A percentile compares a stretch with the other conserved stretches of the same genome.
These are phyloP conservation scores for Drosophila virilis DNA, from an alignment of 1,140 invertebrate genomes.

Conservation along the genomic window DNA sequence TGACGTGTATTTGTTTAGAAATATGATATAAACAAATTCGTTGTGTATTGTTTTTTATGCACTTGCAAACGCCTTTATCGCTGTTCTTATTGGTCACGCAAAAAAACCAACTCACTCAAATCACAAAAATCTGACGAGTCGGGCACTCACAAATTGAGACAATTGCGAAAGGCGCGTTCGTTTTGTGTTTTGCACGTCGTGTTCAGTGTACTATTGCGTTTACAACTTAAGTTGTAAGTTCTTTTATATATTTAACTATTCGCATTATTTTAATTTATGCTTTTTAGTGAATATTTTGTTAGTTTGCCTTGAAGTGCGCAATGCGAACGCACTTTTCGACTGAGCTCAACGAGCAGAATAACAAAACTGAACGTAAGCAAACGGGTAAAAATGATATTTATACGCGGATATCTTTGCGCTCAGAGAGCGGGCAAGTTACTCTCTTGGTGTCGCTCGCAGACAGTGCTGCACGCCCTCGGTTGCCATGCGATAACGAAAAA, in stretches of 20 bases:
- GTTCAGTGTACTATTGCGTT: not conserved
- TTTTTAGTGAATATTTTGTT: slow-evolving; percentile 17
- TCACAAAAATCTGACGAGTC: slow-evolving; percentile 42
- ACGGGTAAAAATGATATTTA: slow-evolving; percentile 49
- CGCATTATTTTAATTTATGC: slow-evolving; percentile 8
- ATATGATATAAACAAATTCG: slow-evolving; percentile 63
- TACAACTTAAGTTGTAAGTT: slow-evolving; percentile 36
- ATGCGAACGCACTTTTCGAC: slow-evolving; percentile 13
- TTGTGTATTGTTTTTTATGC: slow-evolving; percentile 22
- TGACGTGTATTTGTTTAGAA: slow-evolving; percentile 60
- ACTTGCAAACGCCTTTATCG: slow-evolving; percentile 22
- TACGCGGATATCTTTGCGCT: slow-evolving; percentile 9
- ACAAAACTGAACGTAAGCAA: slow-evolving; percentile 32
- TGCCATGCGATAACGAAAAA: not conserved
- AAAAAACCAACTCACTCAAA: slow-evolving; percentile 37
- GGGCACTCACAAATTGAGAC: slow-evolving; percentile 8
- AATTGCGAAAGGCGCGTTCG: not conserved
- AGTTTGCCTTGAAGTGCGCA: slow-evolving; percentile 21
- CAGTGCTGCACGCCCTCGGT: slow-evolving; percentile 6
- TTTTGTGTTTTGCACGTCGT: not conserved
- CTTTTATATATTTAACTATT: slow-evolving; percentile 1
- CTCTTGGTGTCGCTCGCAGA: not conserved
- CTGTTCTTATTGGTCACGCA: slow-evolving; percentile 21
- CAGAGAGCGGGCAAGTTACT: slow-evolving; percentile 15
- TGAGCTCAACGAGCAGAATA: slow-evolving; percentile 34